Conservation (phyloP, 53 echinoderm and acorn worm genomes). For the Mesocentrotus franciscanus region DNA sequence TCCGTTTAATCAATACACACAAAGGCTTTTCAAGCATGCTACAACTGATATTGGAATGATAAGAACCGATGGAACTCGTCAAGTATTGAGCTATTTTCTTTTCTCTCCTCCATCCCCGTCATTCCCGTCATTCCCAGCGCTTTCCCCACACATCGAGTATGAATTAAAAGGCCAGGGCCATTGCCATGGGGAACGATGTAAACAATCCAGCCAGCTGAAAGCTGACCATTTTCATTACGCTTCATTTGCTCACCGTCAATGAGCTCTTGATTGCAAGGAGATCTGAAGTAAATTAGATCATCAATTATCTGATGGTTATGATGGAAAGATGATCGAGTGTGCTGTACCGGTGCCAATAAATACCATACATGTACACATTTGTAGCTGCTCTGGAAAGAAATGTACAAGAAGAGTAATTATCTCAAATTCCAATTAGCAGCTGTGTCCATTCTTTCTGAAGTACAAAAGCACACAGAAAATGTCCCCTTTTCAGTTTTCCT, state of each 20-base stretch:
- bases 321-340: neutral
- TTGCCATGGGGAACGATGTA: conserved; percentile 30
- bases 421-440: neutral
- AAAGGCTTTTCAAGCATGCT: neutral
- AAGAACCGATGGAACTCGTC: neutral
- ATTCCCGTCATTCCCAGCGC: neutral
- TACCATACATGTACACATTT: neutral
- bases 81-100: neutral
- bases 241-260: neutral
- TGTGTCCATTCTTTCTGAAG: neutral
- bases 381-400: neutral
- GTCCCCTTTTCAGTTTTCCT: neutral
- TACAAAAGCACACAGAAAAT: neutral
- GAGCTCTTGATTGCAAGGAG: neutral
- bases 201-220: conserved; percentile 31
- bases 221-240: conserved; percentile 20
- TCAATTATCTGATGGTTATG: neutral
- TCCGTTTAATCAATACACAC: conserved; percentile 9
- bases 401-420: neutral
- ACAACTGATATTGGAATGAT: neutral
- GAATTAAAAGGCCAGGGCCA: conserved; percentile 25
- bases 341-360: neutral
- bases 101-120: neutral
- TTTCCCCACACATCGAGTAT: neutral
- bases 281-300: neutral